Base-by-base conservation (phyloP, 2,888 invertebrate genomes). In the Tipula lateralis region DNA sequence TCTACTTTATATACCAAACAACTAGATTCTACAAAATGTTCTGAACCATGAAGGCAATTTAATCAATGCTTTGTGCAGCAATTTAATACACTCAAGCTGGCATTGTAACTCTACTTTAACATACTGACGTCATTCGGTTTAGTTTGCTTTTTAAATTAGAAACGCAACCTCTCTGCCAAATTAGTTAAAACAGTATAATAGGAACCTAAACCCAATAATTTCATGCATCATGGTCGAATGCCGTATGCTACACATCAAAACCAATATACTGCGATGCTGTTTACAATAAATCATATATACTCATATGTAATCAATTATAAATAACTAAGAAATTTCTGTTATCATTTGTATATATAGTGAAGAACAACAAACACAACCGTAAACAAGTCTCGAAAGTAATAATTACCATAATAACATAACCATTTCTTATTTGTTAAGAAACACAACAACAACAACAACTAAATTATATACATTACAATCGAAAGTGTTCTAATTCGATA, bases 61-160 rank as follows among this genome's bases (percentile, higher is more conserved):
- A 24, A 66, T 66, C 66, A 66, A 66, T 66, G 66, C 66, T 66
- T 66, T 66, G 66, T 66, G 66, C 66, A 66, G 24, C 24, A 66
- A 24, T 66, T 66, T 24, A 66, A 66, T 66, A 66, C 24, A 50
- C 44, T 7, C 2, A 19, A 66, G 24, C 19, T 66, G 66, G 13
- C 66, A 66, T 66, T 66, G 66, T 66, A 66, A 9, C 44, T 50
- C 16, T 19, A 50, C 16, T 3, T n/a, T n/a, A n/a, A 16, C 16
- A 50, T 16, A 16, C 12, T 50, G 44, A 50, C 16, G 16, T 50
- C n/a, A 50, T 66, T 66, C 12, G 24, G 66, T 66, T 24, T 9
- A 66, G 9, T 66, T 19, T n/a, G n/a, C n/a, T 66, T 24, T n/a
- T 13, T 66, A 66, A 24, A 24, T 66, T 66, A 16, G 66, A 66